These are phyloP conservation scores for Latrodectus hesperus DNA, from an alignment of 2,888 invertebrate species.

Conservation along the genomic window DNA sequence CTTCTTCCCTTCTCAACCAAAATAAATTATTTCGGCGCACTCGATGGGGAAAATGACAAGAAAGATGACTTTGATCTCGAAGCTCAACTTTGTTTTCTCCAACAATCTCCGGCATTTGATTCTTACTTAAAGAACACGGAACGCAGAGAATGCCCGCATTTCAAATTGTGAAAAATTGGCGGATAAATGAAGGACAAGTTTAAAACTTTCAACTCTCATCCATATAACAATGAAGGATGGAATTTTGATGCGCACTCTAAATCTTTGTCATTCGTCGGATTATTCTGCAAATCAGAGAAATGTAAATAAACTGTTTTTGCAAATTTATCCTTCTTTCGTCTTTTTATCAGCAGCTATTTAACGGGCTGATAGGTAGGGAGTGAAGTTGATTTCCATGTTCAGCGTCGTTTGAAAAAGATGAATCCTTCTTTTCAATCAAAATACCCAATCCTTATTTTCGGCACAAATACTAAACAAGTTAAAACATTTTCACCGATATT, in stretches of 20 bases:
- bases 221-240: slow-evolving; percentile 61
- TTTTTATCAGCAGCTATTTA: slow-evolving; percentile 49
- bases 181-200: slow-evolving; percentile 64
- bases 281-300: slow-evolving; percentile 43
- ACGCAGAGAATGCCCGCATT: not conserved
- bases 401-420: slow-evolving; percentile 47
- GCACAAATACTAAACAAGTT: slow-evolving; percentile 14
- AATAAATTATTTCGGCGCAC: slow-evolving; percentile 52
- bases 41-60: slow-evolving; percentile 47
- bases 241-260: slow-evolving; percentile 54
- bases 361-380: slow-evolving; percentile 6
- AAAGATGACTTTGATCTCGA: slow-evolving; percentile 56
- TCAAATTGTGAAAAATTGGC: slow-evolving; percentile 64
- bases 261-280: slow-evolving; percentile 40
- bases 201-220: slow-evolving; percentile 39
- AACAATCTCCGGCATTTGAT: slow-evolving; percentile 29
- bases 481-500: not conserved
- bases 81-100: slow-evolving; percentile 37
- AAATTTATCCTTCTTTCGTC: slow-evolving; percentile 4
- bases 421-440: slow-evolving; percentile 54
- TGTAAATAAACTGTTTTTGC: slow-evolving; percentile 59
- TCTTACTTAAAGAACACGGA: slow-evolving; percentile 43
- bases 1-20: slow-evolving; percentile 5
- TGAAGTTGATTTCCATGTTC: slow-evolving; percentile 64
- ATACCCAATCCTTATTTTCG: slow-evolving; percentile 43